These are phyloP conservation scores for Perognathus longimembris DNA, from an alignment of 2,113 vertebrate genomes.

Conservation along the genomic window DNA sequence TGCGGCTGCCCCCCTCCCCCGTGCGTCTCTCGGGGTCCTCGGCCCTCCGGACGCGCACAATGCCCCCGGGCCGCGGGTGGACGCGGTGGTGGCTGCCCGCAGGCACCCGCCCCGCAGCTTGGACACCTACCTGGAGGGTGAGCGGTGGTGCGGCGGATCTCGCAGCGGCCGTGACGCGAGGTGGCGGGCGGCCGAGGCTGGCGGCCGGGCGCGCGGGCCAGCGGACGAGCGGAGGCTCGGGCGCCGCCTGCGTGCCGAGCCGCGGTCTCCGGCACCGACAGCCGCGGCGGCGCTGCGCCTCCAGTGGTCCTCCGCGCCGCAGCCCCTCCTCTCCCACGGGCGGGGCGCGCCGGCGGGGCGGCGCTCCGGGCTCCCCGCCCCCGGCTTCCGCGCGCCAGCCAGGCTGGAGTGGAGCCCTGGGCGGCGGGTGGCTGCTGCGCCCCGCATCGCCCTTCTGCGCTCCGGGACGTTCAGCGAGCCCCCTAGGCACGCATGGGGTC, in stretches of 20 bases:
- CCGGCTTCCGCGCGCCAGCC: not conserved
- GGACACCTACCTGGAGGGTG: slow-evolving; percentile 64
- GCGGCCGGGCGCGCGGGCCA: not conserved
- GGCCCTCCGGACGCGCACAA: slow-evolving; percentile 70
- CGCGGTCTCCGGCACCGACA: slow-evolving; percentile 61
- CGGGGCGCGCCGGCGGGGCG: slow-evolving; percentile 74
- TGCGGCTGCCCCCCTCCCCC: not conserved
- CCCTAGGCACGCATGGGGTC: not conserved
- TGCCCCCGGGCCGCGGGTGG: slow-evolving; percentile 34
- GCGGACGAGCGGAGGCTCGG: not conserved
- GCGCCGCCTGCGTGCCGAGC: slow-evolving; percentile 37
- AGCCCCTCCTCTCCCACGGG: slow-evolving; percentile 76
- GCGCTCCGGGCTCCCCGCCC: slow-evolving; percentile 63
- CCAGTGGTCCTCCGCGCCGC: slow-evolving; percentile 73
- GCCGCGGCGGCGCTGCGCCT: slow-evolving; percentile 63
- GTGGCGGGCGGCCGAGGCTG: not conserved
- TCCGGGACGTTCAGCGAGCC: not conserved
- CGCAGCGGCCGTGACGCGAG: not conserved
- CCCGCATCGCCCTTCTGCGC: not conserved
- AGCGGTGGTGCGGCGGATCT: not conserved
- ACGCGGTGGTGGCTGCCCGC: not conserved
- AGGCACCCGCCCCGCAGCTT: not conserved
- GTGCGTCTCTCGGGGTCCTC: slow-evolving; percentile 30
- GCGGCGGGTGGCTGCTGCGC: not conserved
- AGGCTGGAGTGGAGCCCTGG: accelerated